Evolutionary conservation across 2,797 vertebrate species (phyloP), one percentile per base, ranked within the genome.

Genomic region (Urosaurus nigricauda): DNA sequence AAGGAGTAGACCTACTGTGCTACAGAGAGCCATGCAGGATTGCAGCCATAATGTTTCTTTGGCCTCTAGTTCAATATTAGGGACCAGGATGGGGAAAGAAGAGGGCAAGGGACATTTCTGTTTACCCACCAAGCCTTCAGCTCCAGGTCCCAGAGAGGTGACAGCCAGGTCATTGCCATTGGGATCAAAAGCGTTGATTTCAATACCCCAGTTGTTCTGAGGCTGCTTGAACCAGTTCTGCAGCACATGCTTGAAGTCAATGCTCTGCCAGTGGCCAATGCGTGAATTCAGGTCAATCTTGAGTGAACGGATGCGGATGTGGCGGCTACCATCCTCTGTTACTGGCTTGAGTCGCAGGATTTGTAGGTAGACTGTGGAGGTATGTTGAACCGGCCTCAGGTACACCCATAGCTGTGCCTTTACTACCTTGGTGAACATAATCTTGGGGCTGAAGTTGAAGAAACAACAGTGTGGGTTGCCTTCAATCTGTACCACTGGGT

Each of bases 171-270:
- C 98, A 91, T 99, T 99, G 96, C 98, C 99, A 87, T 97, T 98
- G 95, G 99, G 98, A 70, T 99, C 99, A 87, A 99, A 99, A 96
- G 98, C 98, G 90, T 99, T 99, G 98, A 99, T 99, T 97, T 99
- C 98, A 87, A 99, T 99, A 85, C 99, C 99, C 99, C 98, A 99
- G 95, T 99, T 99, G 97, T 98, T 99, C 95, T 99, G 98, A 0
- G 99, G 99, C 96, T 99, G 99, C 95, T 98, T 99, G 97, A 99
- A 99, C 99, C 99, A 99, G 97, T 99, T 99, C 96, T 99, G 99
- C 94, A 99, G 96, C 89, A 99, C 98, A 84, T 99, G 98, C 95
- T 99, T 99, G 97, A 99, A 99, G 97, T 99, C 99, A 93, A 99
- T 99, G 95, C 99, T 99, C 96, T 99, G 99, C 99, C 99, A 99